Evolutionary conservation across 2,113 vertebrate genomes (phyloP).

Genomic region (Neolamprologus kungweensis): DNA sequence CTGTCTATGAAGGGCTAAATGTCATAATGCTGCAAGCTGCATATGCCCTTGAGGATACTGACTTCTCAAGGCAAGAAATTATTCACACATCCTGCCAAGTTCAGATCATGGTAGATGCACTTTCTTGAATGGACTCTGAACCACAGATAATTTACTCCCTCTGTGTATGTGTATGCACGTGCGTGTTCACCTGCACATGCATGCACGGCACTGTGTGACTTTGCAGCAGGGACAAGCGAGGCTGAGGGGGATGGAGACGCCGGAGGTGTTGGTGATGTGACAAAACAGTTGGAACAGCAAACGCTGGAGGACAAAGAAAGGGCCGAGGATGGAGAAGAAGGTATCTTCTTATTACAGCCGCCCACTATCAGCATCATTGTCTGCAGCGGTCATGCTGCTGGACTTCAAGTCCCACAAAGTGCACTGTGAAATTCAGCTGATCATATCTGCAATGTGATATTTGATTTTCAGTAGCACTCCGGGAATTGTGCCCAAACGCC

Average conservation of each 20-base stretch:
- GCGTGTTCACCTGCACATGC: constrained; percentile 34
- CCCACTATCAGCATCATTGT: background rate
- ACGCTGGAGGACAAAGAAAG: constrained; percentile 84
- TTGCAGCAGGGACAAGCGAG: constrained; percentile 77
- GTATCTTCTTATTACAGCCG: constrained; percentile 52
- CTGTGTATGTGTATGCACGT: background rate
- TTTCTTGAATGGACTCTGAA: constrained; percentile 31
- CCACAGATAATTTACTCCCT: constrained; percentile 17
- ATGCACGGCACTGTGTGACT: constrained; percentile 62
- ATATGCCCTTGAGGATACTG: constrained; percentile 61
- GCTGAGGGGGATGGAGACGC: constrained; percentile 76
- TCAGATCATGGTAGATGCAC: constrained; percentile 30
- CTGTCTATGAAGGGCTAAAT: constrained; percentile 25
- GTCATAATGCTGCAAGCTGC: constrained; percentile 52
- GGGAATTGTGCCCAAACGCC: constrained; percentile 12
- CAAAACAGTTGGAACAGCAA: constrained; percentile 85
- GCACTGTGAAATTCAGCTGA: background rate
- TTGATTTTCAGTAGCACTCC: constrained; percentile 7
- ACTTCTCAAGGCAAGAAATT: constrained; percentile 36
- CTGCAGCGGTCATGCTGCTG: background rate
- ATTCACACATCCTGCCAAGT: constrained; percentile 57
- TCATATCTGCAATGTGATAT: constrained; percentile 24
- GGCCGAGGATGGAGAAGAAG: constrained; percentile 88
- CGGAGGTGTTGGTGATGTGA: constrained; percentile 73
- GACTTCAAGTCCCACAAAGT: background rate